These are phyloP conservation scores for Clostera curtula DNA, from an alignment of 2,888 invertebrate species.

Conservation along the genomic window DNA sequence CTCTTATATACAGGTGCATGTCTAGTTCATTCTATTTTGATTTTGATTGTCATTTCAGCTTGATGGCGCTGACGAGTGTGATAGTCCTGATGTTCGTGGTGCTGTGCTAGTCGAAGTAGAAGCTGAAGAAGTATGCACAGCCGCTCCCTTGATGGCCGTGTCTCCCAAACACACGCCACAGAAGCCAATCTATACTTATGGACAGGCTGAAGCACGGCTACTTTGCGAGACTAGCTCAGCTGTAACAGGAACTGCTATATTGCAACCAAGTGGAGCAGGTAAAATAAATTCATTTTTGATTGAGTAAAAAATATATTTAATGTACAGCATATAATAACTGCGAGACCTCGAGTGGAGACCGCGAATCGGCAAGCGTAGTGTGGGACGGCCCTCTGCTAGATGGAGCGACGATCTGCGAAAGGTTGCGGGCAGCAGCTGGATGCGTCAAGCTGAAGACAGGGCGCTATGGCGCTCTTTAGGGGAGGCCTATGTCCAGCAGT, in stretches of 20 bases:
- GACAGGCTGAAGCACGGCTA: constrained; percentile 73
- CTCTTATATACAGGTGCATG: too few species aligned
- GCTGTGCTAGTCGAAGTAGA: constrained; percentile 88
- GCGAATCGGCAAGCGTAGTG: too few species aligned
- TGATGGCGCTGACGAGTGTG: constrained; percentile 49
- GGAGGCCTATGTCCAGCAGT: too few species aligned
- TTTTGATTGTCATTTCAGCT: constrained; percentile 23
- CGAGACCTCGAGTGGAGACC: too few species aligned
- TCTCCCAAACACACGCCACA: constrained; percentile 78
- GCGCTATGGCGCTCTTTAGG: too few species aligned
- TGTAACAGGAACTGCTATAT: constrained; percentile 59
- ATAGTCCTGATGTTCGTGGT: constrained; percentile 75
- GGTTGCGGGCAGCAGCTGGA: too few species aligned
- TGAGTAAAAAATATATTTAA: too few species aligned
- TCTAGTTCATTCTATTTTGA: neutral
- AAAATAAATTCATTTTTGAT: constrained; percentile 8
- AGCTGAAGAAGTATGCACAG: constrained; percentile 86
- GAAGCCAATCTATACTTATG: constrained; percentile 83
- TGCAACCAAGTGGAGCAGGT: constrained; percentile 58
- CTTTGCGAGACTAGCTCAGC: constrained; percentile 62
- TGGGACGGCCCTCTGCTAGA: too few species aligned
- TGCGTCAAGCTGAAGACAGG: too few species aligned
- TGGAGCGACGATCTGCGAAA: too few species aligned
- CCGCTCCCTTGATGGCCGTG: constrained; percentile 80
- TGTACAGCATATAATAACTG: too few species aligned